Evolutionary conservation across 2,888 invertebrate genomes (phyloP).

Genomic region (Cosmia trapezina): DNA sequence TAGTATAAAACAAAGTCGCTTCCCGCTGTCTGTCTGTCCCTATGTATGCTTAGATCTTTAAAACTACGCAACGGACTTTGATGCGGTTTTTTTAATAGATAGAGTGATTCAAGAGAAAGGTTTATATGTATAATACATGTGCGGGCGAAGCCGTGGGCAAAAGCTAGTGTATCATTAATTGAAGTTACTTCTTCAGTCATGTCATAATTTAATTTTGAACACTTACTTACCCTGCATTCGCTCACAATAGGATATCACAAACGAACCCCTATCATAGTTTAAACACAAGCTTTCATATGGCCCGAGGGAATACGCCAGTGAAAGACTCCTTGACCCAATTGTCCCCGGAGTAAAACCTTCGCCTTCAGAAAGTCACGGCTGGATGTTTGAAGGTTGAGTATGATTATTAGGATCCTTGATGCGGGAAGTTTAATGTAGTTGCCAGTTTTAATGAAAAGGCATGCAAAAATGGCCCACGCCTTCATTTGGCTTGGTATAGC

Average conservation of each 20-base stretch:
- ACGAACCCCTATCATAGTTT: slow-evolving; percentile 5
- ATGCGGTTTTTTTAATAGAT: too few species aligned
- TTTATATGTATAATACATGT: too few species aligned
- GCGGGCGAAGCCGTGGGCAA: too few species aligned
- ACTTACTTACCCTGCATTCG: not conserved
- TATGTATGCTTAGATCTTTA: too few species aligned
- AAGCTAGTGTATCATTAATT: too few species aligned
- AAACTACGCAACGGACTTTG: too few species aligned
- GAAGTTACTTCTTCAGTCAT: not conserved
- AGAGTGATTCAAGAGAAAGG: too few species aligned
- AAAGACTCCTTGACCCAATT: slow-evolving; percentile 32
- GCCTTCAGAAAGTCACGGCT: slow-evolving; percentile 11
- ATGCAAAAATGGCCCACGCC: not conserved
- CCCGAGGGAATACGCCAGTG: slow-evolving; percentile 7
- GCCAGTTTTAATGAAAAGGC: not conserved
- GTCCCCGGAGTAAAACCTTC: not conserved
- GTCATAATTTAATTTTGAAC: not conserved
- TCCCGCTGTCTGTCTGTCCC: too few species aligned
- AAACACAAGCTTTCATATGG: slow-evolving; percentile 9
- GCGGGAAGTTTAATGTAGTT: not conserved
- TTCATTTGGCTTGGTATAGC: too few species aligned
- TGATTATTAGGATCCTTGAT: not conserved
- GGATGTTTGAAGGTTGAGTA: slow-evolving; percentile 11
- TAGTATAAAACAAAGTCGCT: too few species aligned
- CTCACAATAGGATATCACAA: slow-evolving; percentile 8